Base-by-base conservation (phyloP, 2,888 invertebrate species). In the Epicampocera succincta region DNA sequence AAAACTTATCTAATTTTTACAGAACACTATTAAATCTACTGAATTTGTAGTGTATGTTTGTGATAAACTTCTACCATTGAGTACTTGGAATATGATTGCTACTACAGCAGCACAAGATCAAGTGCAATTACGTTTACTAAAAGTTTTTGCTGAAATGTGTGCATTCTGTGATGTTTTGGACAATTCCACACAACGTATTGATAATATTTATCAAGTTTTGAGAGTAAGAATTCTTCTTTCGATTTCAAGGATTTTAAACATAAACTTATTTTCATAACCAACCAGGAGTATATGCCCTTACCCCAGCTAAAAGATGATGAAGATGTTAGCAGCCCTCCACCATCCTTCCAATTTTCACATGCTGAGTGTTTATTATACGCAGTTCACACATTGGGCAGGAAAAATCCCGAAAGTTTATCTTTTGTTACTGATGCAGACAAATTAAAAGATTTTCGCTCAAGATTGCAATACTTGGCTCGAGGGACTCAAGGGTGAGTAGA, bases 401-500 rank as follows among this genome's bases (percentile, higher is more conserved):
- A 95, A 87, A 93, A 93, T 84, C 95, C 96, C 0, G 96, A 95
- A 78, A 95, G 95, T 90, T 91, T 96, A 66, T 93, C 94, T 15
- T 93, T 94, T 38, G 93, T 95, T 84, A 93, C 94, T 21, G 95
- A 96, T 87, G 94, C 95, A 12, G 91, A 92, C 12, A 93, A 94
- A 85, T 92, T 98, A 9, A 98, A 97, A 90, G 97, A 98, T 87
- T 95, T 98, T 86, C 94, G 96, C 84, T 91, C 95, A 54, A 93
- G 98, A 85, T 92, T 99, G 81, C 97, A 98, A 90, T 98, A 97
- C 91, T 96, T 98, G 88, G 97, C 98, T 0, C 93, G 98, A 80
- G 95, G 97, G 38, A 96, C 97, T 79, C 97, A 98, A 92, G 97
- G 96, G 82, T 98, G 92, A 85, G 91, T 92, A 13, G 33, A 9